phyloP scores from a whole-genome alignment of 2,797 vertebrate genomes.

The Craterocephalus amniculus region DNA sequence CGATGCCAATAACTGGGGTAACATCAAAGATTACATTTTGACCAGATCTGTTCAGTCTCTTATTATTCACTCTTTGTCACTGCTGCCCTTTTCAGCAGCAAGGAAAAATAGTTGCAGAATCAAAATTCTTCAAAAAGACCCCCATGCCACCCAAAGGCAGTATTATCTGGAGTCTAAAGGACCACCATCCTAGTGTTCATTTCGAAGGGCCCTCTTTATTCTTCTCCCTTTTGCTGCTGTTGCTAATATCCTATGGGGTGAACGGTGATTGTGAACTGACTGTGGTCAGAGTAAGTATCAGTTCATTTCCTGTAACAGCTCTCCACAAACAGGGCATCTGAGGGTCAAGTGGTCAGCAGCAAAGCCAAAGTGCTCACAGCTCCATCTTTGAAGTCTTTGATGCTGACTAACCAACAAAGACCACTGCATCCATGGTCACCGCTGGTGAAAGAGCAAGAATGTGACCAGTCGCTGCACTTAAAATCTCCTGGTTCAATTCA shows the following conservation, averaged over 20 bases:
- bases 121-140: conserved; percentile 52
- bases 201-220: conserved; percentile 40
- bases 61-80: conserved; percentile 47
- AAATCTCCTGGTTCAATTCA: conserved; percentile 72
- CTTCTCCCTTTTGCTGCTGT: conserved; percentile 44
- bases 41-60: conserved; percentile 50
- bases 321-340: conserved; percentile 50
- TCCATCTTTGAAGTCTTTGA: conserved; percentile 77
- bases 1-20: conserved; percentile 20
- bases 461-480: conserved; percentile 54
- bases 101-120: conserved; percentile 38
- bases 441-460: conserved; percentile 75
- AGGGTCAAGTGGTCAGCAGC: conserved; percentile 80
- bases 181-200: conserved; percentile 70
- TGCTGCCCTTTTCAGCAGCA: conserved; percentile 64
- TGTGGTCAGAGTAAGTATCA: conserved; percentile 70
- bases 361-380: conserved; percentile 63
- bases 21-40: conserved; percentile 73
- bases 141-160: conserved; percentile 62
- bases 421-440: conserved; percentile 78
- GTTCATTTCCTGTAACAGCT: conserved; percentile 75
- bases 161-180: conserved; percentile 74
- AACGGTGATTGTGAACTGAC: conserved; percentile 53
- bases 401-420: conserved; percentile 70
- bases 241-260: conserved; percentile 63